Evolutionary conservation across 2,797 vertebrate species (phyloP).

Genomic region (Masticophis lateralis): DNA sequence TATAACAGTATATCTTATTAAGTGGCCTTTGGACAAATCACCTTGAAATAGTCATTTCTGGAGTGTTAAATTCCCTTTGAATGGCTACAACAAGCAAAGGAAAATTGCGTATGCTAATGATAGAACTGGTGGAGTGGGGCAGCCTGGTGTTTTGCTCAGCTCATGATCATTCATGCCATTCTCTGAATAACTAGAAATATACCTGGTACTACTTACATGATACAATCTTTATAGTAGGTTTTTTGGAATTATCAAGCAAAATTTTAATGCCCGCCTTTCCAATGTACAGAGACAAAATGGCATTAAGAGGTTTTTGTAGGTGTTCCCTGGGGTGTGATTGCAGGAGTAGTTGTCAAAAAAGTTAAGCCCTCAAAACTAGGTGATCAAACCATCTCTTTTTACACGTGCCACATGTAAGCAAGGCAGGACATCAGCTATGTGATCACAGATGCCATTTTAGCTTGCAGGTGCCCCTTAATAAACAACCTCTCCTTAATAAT

Average conservation of each 20-base stretch:
- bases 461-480: neutral
- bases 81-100: slow-evolving; percentile 18
- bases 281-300: neutral
- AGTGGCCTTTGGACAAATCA: slow-evolving; percentile 8
- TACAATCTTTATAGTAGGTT: neutral
- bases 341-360: neutral
- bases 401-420: neutral
- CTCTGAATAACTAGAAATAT: slow-evolving; percentile 1
- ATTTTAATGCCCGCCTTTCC: neutral
- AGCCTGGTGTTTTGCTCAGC: neutral
- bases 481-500: neutral
- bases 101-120: neutral
- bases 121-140: neutral
- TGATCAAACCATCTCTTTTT: neutral
- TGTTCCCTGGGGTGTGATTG: neutral
- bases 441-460: neutral
- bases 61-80: slow-evolving; percentile 19
- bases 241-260: neutral
- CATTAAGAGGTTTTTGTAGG: neutral
- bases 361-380: neutral
- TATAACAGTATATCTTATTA: slow-evolving; percentile 13
- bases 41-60: slow-evolving; percentile 24
- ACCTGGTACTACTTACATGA: neutral
- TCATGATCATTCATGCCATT: neutral
- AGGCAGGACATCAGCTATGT: neutral